Base-by-base conservation (phyloP, 2,888 invertebrate species). In the Drosophila maculinotata region DNA sequence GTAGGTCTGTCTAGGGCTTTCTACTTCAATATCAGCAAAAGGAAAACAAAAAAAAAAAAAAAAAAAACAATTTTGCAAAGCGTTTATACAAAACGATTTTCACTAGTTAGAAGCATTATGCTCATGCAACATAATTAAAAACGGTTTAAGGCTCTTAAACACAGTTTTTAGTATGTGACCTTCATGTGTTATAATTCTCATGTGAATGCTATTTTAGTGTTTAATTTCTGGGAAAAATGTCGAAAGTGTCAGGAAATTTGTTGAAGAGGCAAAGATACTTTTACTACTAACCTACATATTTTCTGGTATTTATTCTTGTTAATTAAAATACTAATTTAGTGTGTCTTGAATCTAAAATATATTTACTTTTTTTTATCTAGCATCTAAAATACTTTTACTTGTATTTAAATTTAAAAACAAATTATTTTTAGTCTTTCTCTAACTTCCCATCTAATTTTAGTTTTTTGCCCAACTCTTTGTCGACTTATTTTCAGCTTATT, bases 81-180 rank as follows among this genome's bases (percentile, higher is more conserved):
- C 15, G 1, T 17, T 36, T 25, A 17, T 25, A 14, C 17, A 14
- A 17, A 14, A 36, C 15, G 36, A 45, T 59, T 60, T 36, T 25
- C 5, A n/a, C 23, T 17, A 60, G 62, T 47, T 60, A 12, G 14
- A 9, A 17, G 14, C 36, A 60, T 59, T 59, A 38, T 47, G 62
- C 30, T 17, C 36, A 25, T 30, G 62, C 17, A n/a, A 14, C 44
- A 44, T 59, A 62, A 59, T 62, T 59, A 60, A 59, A 59, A 44
- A 36, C 35, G 36, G 17, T 59, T 59, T 59, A 38, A 17, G 36
- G 28, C 15, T 12, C 36, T 36, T 41, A 23, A 41, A 26, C 39
- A n/a, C 6, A 12, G 38, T 17, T 38, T 26, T 12, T 3, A n/a
- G 25, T 12, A 17, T 28, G 35, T 44, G 53, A 48, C 54, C 54